Evolutionary conservation across 2,113 vertebrate species (phyloP), one percentile per base, ranked within the genome.

Genomic region (Neolamprologus modestus): DNA sequence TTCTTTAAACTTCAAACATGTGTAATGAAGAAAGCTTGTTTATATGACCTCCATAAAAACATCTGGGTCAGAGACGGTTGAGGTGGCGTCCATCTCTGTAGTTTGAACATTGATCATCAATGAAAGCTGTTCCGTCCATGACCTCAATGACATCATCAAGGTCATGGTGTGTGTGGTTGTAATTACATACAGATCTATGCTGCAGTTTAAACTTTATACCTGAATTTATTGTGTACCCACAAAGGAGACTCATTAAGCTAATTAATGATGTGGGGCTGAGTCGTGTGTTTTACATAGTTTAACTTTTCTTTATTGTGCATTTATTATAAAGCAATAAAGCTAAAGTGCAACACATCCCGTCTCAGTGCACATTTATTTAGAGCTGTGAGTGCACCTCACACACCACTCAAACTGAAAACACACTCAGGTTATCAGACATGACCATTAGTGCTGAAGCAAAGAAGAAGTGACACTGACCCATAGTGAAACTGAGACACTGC

Each of bases 11-110:
- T 3, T 63, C 59, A 63, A 19, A 63, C 28, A 63, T 11, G 28
- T 7, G 5, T 63, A 63, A 63, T 7, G 9, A 35, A 63, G 59
- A 3, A 35, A 33, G 16, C 3, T 63, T 33, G 59, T 19, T 63
- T 19, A 63, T 19, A 63, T 63, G 59, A 33, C 1, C 59, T 7
- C 16, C 28, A 33, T 33, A 63, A 19, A 57, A 59, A 61, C 57
- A 61, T 61, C 24, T 0, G 24, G 54, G 24, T 28, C 57, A 31
- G 14, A 61, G 57, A 0, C 0, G 28, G 59, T 3, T 19, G 59
- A 63, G 28, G 59, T 63, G 28, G 16, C 9, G 16, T 61, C 16
- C 57, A 61, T 61, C 16, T 61, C 57, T 59, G 57, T 4, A 31
- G 14, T 61, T 31, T 33, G 3, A 63, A 7, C 59, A 19, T 63